Evolutionary conservation across 2,797 vertebrate genomes (phyloP), one percentile per base, ranked within the genome.

Genomic region (Brachyalestes nurse): DNA sequence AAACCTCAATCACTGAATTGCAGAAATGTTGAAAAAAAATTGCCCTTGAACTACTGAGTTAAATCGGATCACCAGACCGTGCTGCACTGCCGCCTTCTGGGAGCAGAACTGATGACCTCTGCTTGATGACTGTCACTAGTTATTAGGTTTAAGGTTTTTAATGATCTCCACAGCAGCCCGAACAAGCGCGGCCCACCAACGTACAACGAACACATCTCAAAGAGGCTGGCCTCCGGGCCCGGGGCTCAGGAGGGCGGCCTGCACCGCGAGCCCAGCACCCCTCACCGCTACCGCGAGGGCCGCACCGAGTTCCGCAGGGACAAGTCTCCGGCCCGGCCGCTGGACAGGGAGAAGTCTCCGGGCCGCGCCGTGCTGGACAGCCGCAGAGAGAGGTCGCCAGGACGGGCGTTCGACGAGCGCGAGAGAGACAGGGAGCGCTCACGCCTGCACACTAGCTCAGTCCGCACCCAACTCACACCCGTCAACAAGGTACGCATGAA

Each of bases 201-300:
- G 0, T 99, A 99, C 93, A 97, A 97, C 0, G 98, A 99, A 94
- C 98, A 99, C 95, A 99, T 99, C 90, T 94, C 98, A 88, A 99
- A 99, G 91, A 94, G 97, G 0, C 92, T 98, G 87, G 94, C 97
- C 1, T 97, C 98, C 0, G 97, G 97, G 78, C 97, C 97, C 0
- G 95, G 92, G 66, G 90, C 96, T 0, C 97, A 97, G 0, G 96
- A 96, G 0, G 97, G 98, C 21, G 76, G 60, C 66, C 94, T 98
- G 87, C 96, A 97, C 51, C 94, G 97, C 49, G 97, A 99, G 87
- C 97, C 97, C 87, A 98, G 97, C 95, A 99, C 97, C 13, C 97
- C 98, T 0, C 97, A 99, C 70, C 96, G 98, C 66, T 99, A 97
- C 93, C 95, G 98, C 0, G 98, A 99, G 93, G 98, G 97, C 0